phyloP scores from a whole-genome alignment of 2,888 invertebrate genomes.

The Lasioglossum leucozonium region DNA sequence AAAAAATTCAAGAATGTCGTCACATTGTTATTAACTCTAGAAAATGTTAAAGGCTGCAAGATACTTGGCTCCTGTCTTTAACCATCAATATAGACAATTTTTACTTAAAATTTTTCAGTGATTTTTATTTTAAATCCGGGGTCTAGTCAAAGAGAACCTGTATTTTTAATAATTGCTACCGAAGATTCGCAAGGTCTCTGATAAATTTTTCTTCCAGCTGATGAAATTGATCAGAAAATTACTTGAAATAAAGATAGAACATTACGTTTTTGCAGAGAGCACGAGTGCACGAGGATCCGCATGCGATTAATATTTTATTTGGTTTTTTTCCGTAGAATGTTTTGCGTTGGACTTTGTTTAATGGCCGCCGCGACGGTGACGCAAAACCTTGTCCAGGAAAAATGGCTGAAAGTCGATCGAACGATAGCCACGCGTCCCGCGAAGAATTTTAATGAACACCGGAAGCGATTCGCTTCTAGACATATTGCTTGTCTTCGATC shows the following conservation, averaged over 20 bases:
- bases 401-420: not conserved
- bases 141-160: too few species aligned
- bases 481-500: constrained; percentile 43
- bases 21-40: too few species aligned
- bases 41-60: too few species aligned
- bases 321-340: not conserved
- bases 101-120: not conserved
- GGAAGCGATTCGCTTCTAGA: constrained; percentile 30
- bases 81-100: not conserved
- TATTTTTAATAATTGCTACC: too few species aligned
- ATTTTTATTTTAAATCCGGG: too few species aligned
- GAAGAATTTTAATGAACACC: constrained; percentile 46
- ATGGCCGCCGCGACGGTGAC: not conserved
- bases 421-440: not conserved
- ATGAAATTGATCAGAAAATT: not conserved
- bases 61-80: not conserved
- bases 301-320: not conserved
- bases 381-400: not conserved
- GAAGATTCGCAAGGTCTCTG: not conserved
- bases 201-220: not conserved
- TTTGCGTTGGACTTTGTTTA: not conserved
- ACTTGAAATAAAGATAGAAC: not conserved
- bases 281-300: not conserved
- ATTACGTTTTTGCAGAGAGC: not conserved
- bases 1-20: too few species aligned